Evolutionary conservation across 1,140 invertebrate genomes (phyloP), one percentile per base, ranked within the genome.

Genomic region (Aphelenchoides avenae): DNA sequence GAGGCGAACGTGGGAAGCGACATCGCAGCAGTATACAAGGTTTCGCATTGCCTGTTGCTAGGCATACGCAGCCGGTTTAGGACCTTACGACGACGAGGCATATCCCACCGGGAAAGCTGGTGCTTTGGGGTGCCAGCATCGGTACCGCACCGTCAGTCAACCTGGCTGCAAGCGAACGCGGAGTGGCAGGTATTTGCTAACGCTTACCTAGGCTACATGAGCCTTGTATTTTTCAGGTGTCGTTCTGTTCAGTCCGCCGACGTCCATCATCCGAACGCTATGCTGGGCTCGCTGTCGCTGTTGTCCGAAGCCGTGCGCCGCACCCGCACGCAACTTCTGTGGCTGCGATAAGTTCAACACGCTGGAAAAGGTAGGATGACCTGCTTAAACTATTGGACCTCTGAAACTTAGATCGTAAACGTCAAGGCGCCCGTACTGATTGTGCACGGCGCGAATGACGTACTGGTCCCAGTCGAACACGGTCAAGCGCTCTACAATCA

Each of bases 391-490:
- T n/a, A n/a, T n/a, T n/a, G n/a, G n/a, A n/a, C n/a, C n/a, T n/a
- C 55, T 55, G 11, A 56, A 7, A 5, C 44, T 52, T n/a, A 56
- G 52, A 56, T 56, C 18, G 11, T 22, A 9, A 48, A 33, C 29
- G 52, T 56, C 13, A 37, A 58, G 43, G 2, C 36, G 5, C 54
- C 54, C 6, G 13, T 56, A 11, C 27, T 56, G 13, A 57, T 56
- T 20, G 29, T 26, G 13, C 54, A 56, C 31, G 54, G 54, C 18
- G 33, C 36, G n/a, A 9, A 42, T 7, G 54, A 56, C 13, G 39
- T n/a, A 2, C 52, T 56, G 15, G 36, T 56, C 15, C 54, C 54
- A 31, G 58, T 56, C 15, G 26, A 53, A n/a, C 54, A 56, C 36
- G 54, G 54, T 5, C 33, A 56, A 58, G 54, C 54, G 9, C 27